Evolutionary conservation across 2,113 vertebrate genomes (phyloP), one percentile per base, ranked within the genome.

Genomic region (Plotosus lineatus): DNA sequence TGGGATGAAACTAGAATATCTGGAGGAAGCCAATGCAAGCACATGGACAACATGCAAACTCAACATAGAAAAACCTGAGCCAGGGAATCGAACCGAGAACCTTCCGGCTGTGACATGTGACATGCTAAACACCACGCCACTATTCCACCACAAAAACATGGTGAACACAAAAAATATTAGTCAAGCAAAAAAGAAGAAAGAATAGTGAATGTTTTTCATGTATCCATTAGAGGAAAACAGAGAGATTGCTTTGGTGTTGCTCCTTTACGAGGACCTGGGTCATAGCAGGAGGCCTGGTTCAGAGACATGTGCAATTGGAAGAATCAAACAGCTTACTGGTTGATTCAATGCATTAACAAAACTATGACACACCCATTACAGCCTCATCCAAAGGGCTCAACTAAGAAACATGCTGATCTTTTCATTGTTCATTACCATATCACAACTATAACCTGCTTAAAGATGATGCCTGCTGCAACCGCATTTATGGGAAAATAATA

Each of bases 291-390:
- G 33, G 40, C 28, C 33, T 33, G 76, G 8, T 73, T 78, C 36
- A 44, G 26, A 26, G 50, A 15, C 9, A 17, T 60, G 63, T 60
- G 19, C 7, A 12, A 21, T 23, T 77, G 46, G 31, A 68, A 42
- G 36, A 63, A 77, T 84, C 82, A 80, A 80, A 75, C 65, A 1
- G 46, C 50, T 31, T 40, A 75, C 17, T 60, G 82, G 77, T 80
- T 61, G 48, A 26, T 80, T 58, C 72, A 28, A 48, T 51, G 26
- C 46, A 58, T 28, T 15, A 55, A 84, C 48, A 80, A 80, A 77
- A 77, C 38, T n/a, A 23, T 4, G 21, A 15, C 73, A 56, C 77
- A 79, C 36, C 51, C 65, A 56, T 19, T 33, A 8, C 28, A 50
- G n/a, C 26, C 4, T 1, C 38, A 26, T 38, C 50, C 17, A 6